These are phyloP conservation scores for Epinotia brunnichana DNA, from an alignment of 2,888 invertebrate species.

Conservation along the genomic window DNA sequence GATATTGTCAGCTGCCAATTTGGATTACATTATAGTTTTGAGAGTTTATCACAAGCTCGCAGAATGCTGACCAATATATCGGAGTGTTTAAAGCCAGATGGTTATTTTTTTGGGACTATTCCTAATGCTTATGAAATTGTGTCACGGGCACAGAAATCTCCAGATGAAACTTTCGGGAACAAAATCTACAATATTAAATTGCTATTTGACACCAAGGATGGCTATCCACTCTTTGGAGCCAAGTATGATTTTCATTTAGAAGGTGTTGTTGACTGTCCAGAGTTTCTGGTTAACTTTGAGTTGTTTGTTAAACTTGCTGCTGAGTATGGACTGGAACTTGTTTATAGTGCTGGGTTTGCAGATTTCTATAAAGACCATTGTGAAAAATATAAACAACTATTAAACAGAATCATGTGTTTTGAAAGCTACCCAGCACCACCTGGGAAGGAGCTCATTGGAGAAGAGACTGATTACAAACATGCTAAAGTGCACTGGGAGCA, in stretches of 20 bases:
- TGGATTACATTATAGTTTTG: slow-evolving; percentile 98
- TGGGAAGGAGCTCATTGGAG: slow-evolving; percentile 82
- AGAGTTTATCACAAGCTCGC: slow-evolving; percentile 93
- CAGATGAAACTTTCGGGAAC: slow-evolving; percentile 88
- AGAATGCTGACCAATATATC: slow-evolving; percentile 96
- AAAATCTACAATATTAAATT: slow-evolving; percentile 90
- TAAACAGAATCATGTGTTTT: slow-evolving; percentile 91
- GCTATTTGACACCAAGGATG: slow-evolving; percentile 85
- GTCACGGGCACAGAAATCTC: slow-evolving; percentile 85
- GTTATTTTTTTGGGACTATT: slow-evolving; percentile 98
- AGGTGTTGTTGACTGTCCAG: slow-evolving; percentile 99
- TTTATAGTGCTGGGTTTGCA: slow-evolving; percentile 88
- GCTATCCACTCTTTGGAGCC: slow-evolving; percentile 95
- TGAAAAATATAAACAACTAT: slow-evolving; percentile 76
- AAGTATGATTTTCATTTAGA: slow-evolving; percentile 98
- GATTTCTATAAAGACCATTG: slow-evolving; percentile 89
- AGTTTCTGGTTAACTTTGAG: slow-evolving; percentile 98
- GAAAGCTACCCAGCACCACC: slow-evolving; percentile 90
- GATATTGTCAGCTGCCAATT: slow-evolving; percentile 99
- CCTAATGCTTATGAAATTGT: slow-evolving; percentile 97
- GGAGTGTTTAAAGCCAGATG: slow-evolving; percentile 94
- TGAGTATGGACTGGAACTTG: slow-evolving; percentile 88
- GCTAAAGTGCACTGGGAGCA: slow-evolving; percentile 84
- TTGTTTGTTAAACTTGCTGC: slow-evolving; percentile 89
- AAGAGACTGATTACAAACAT: slow-evolving; percentile 88